phyloP scores from a whole-genome alignment of 2,797 vertebrate genomes.

The Micropoecilia bifurca region DNA sequence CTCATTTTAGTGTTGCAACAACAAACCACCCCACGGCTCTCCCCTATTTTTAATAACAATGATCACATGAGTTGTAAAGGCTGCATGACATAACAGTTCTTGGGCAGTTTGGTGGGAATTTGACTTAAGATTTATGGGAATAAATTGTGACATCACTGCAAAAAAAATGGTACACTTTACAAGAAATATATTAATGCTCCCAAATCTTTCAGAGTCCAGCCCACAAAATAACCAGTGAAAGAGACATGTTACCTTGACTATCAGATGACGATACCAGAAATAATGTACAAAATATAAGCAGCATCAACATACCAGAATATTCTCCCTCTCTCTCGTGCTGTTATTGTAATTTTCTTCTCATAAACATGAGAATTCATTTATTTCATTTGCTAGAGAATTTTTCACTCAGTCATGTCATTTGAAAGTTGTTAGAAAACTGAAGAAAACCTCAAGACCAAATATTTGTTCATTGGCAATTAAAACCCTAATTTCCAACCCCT shows the following conservation, averaged over 20 bases:
- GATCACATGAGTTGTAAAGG: neutral
- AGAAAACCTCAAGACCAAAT: neutral
- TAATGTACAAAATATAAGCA: no score
- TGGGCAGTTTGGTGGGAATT: neutral
- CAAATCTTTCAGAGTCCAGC: no score
- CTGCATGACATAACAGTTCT: neutral
- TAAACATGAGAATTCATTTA: no score
- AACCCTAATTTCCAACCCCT: no score
- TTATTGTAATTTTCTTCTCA: no score
- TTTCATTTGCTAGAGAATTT: no score
- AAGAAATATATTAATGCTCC: no score
- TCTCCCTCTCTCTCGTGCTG: no score
- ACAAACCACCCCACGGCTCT: neutral
- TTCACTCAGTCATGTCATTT: neutral
- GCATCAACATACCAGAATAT: no score
- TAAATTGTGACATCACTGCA: neutral
- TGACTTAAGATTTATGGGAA: neutral
- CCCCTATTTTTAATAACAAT: neutral
- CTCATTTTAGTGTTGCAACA: neutral
- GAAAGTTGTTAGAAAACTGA: neutral
- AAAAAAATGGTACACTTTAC: neutral
- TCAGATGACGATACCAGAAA: no score
- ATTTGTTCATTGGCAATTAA: neutral
- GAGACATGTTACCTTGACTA: no score
- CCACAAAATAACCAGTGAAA: no score